Evolutionary conservation across 2,888 invertebrate genomes (phyloP), one percentile per base, ranked within the genome.

Genomic region (Sinodicranocentrus sp.): DNA sequence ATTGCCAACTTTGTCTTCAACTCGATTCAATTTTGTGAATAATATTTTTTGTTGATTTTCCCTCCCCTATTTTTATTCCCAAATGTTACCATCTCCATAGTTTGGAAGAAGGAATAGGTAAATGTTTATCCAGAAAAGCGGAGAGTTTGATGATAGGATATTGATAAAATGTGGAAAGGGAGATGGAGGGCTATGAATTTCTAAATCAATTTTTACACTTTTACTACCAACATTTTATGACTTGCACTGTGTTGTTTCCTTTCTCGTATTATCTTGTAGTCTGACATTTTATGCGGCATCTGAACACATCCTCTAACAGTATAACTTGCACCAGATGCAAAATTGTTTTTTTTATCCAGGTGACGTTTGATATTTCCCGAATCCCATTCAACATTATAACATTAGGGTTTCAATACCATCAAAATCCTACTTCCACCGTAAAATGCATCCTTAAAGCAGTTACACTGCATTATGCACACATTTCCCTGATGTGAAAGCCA

Each of bases 141-240:
- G n/a, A 39, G 39, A 39, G 13, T 39, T 5, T 39, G 39, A 5
- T 39, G 48, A n/a, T n/a, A n/a, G 2, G 48, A n/a, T 15, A 48
- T 15, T 48, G 48, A 48, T 39, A 39, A 8, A 13, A 39, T 39
- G 39, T 10, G 48, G 48, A 48, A 48, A 3, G 2, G 33, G 33
- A 61, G 3, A 33, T 68, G 21, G 25, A 68, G n/a, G n/a, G 77
- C 57, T 77, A 67, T 68, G 68, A 77, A 83, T 77, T 77, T 57
- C 59, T n/a, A 83, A 85, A 83, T 85, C 85, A 85, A 85, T 85
- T 85, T 85, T 85, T 85, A 83, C 83, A 79, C 71, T 85, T 82
- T 83, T 83, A 75, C 82, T 26, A 78, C 65, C 63, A 70, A 76
- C 76, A 65, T 85, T 82, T 85, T 82, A 77, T 79, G 70, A 52